phyloP scores from a whole-genome alignment of 2,113 vertebrate genomes.

The Lamprotornis superbus region DNA sequence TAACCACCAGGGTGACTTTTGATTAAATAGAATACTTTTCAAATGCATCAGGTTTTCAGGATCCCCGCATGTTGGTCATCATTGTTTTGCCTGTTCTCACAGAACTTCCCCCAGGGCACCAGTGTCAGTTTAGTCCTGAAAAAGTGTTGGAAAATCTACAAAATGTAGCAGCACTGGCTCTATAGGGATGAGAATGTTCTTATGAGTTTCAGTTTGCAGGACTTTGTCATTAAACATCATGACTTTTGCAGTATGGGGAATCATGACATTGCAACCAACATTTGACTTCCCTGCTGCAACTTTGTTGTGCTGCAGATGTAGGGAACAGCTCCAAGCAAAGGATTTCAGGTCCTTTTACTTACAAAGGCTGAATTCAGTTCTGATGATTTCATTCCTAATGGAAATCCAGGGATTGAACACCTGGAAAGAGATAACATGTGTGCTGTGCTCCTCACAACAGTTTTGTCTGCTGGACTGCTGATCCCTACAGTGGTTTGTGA shows the following conservation, averaged over 20 bases:
- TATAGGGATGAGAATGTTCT: background rate
- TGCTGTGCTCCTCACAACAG: background rate
- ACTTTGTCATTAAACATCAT: background rate
- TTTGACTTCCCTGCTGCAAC: background rate
- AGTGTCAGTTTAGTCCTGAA: background rate
- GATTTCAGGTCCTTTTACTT: background rate
- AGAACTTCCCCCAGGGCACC: background rate
- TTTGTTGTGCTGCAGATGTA: background rate
- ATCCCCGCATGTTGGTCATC: background rate
- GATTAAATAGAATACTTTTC: background rate
- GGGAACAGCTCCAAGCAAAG: background rate
- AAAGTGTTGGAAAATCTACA: background rate
- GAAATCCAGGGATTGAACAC: background rate
- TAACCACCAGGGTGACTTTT: background rate
- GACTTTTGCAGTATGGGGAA: background rate
- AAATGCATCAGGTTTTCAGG: background rate
- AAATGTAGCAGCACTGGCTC: background rate
- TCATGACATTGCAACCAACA: background rate
- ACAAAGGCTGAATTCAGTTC: background rate
- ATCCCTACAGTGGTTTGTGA: background rate
- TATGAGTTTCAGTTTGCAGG: background rate
- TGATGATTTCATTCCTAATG: background rate
- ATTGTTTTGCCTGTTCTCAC: background rate
- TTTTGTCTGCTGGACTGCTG: conserved; percentile 16
- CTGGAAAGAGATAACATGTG: background rate